Evolutionary conservation across 2,797 vertebrate species (phyloP).

Genomic region (Sebastes diploproa): DNA sequence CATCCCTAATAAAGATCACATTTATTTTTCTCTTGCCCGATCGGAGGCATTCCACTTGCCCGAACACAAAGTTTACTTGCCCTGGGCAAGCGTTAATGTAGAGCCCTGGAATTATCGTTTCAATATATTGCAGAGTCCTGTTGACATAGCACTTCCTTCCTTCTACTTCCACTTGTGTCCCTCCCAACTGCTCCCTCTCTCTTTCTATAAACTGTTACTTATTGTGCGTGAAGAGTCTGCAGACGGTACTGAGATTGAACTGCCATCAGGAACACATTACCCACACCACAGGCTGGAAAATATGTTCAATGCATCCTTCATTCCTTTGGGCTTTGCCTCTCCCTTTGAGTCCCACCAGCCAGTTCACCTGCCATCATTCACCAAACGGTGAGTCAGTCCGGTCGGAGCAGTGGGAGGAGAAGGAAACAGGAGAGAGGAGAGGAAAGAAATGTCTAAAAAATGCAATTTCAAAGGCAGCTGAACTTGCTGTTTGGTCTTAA

Average conservation of each 20-base stretch:
- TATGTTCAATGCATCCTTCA: slow-evolving; percentile 4
- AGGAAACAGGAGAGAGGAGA: background rate
- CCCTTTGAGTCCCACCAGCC: background rate
- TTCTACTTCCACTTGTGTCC: background rate
- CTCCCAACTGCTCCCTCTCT: background rate
- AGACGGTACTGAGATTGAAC: slow-evolving; percentile 20
- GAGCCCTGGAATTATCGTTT: background rate
- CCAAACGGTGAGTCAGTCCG: background rate
- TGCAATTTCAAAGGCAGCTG: background rate
- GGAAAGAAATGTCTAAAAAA: slow-evolving; percentile 34
- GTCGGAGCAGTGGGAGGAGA: background rate
- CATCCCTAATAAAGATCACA: too few species aligned
- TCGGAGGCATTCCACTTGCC: too few species aligned
- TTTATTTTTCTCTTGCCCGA: too few species aligned
- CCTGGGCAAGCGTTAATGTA: too few species aligned
- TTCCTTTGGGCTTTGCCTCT: background rate
- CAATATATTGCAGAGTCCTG: background rate
- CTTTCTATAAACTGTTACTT: background rate
- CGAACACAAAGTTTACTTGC: too few species aligned
- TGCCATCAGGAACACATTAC: slow-evolving; percentile 12
- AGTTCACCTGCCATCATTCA: background rate
- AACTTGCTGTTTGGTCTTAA: background rate
- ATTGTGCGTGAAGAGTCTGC: background rate
- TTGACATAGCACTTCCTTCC: background rate
- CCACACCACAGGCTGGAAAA: slow-evolving; percentile 23